Percentiles rank a stretch among this genome's conserved stretches.
phyloP scores from a whole-genome alignment of 1,140 invertebrate genomes.

The Zophobas atratus region DNA sequence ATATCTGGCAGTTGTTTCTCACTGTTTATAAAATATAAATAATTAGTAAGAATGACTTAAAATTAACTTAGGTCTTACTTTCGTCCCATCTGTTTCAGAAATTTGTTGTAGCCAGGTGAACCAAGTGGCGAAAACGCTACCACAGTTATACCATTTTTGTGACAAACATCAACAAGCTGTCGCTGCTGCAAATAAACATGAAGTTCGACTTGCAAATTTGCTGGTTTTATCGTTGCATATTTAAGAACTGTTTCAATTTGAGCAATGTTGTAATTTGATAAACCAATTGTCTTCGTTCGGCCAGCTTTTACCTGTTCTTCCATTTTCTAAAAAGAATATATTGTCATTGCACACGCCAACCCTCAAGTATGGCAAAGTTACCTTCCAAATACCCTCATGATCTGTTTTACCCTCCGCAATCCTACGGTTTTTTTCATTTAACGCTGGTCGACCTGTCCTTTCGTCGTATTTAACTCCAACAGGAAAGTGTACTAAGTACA shows the following conservation, averaged over 20 bases:
- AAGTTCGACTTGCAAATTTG: conserved; percentile 83
- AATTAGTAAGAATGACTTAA: too few species aligned
- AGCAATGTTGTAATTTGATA: conserved; percentile 84
- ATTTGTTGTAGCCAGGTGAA: conserved; percentile 74
- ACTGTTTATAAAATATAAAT: conserved; percentile 54
- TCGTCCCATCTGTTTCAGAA: conserved; percentile 66
- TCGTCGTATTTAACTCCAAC: conserved; percentile 37
- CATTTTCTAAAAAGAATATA: conserved; percentile 75
- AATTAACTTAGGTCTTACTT: conserved; percentile 59
- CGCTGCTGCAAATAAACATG: conserved; percentile 88
- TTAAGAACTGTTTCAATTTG: conserved; percentile 79
- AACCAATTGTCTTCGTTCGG: conserved; percentile 77
- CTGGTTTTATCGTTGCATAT: conserved; percentile 77
- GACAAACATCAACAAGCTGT: conserved; percentile 81
- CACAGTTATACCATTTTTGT: conserved; percentile 78
- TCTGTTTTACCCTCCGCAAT: conserved; percentile 78
- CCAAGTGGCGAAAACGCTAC: conserved; percentile 89
- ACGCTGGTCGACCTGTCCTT: neutral
- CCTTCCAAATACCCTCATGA: conserved; percentile 81
- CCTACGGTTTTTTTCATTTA: conserved; percentile 69
- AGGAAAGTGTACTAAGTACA: conserved; percentile 57
- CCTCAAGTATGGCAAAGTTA: conserved; percentile 56
- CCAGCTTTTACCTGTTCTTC: conserved; percentile 79
- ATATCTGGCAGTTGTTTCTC: conserved; percentile 74
- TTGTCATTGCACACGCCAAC: too few species aligned